Conservation (phyloP, 2,113 vertebrate species). For the Strix aluco region DNA sequence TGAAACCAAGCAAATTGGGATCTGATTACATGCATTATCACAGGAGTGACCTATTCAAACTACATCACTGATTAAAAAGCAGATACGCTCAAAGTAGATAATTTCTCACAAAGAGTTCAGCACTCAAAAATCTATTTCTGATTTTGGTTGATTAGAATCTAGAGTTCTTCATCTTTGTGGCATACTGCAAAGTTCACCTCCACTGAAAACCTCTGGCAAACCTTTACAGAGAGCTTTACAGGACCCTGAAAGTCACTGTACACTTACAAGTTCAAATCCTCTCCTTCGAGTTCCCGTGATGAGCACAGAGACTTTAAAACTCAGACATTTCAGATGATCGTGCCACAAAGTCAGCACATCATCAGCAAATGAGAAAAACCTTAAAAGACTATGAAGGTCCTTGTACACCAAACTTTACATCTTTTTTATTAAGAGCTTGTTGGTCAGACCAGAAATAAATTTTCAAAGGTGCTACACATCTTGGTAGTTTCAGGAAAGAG, state of each 20-base stretch:
- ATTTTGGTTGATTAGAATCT: background rate
- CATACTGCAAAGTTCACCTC: background rate
- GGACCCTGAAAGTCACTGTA: background rate
- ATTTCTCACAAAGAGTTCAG: background rate
- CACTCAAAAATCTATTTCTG: background rate
- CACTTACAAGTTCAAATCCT: background rate
- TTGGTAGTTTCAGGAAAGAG: background rate
- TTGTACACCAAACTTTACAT: background rate
- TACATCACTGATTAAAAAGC: background rate
- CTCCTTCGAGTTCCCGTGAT: background rate
- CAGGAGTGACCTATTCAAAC: background rate
- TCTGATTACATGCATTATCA: background rate
- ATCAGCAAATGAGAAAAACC: background rate
- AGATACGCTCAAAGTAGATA: background rate
- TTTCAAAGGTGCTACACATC: background rate
- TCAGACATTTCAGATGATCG: background rate
- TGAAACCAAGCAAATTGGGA: background rate
- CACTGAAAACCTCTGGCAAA: background rate
- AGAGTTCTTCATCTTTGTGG: background rate
- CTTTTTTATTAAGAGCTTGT: background rate
- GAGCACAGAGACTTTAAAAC: background rate
- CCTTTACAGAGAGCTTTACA: background rate
- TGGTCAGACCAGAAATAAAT: background rate
- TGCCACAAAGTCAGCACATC: background rate
- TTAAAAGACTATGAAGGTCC: background rate